Percentiles rank a stretch among this genome's conserved stretches.
Conservation (phyloP, 2,113 vertebrate species). For the Eubucco bourcierii region DNA sequence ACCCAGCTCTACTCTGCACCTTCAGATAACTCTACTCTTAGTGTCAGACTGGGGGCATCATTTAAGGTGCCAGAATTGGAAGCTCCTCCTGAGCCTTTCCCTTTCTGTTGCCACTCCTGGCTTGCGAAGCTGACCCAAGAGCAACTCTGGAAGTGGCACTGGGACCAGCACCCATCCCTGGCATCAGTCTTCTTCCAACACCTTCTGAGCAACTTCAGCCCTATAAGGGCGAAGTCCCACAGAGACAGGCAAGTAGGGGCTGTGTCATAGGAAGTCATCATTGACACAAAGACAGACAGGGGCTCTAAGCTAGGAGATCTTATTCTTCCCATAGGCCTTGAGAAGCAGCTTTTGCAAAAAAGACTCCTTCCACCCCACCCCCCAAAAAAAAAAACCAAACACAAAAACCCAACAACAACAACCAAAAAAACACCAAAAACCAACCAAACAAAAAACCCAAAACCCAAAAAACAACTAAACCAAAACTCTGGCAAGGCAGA, state of each 20-base stretch:
- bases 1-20: background rate
- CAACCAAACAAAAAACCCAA: too few relatives aligned
- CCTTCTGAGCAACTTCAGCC: background rate
- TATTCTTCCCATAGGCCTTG: background rate
- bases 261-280: background rate
- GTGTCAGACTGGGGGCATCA: background rate
- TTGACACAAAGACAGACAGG: background rate
- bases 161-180: background rate
- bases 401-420: too few relatives aligned
- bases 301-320: background rate
- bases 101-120: background rate
- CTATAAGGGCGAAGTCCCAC: background rate
- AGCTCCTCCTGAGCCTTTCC: background rate
- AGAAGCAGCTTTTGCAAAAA: background rate
- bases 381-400: too few relatives aligned
- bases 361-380: too few relatives aligned
- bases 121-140: background rate
- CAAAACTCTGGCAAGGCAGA: background rate
- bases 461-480: too few relatives aligned
- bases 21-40: background rate
- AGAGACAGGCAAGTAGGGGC: background rate
- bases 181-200: rapidly evolving
- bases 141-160: background rate
- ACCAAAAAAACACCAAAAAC: too few relatives aligned
- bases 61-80: background rate